These are phyloP conservation scores for Catostylus mosaicus DNA, from an alignment of 30 jellyfish, hydroid and myxozoan genomes.

Conservation along the genomic window DNA sequence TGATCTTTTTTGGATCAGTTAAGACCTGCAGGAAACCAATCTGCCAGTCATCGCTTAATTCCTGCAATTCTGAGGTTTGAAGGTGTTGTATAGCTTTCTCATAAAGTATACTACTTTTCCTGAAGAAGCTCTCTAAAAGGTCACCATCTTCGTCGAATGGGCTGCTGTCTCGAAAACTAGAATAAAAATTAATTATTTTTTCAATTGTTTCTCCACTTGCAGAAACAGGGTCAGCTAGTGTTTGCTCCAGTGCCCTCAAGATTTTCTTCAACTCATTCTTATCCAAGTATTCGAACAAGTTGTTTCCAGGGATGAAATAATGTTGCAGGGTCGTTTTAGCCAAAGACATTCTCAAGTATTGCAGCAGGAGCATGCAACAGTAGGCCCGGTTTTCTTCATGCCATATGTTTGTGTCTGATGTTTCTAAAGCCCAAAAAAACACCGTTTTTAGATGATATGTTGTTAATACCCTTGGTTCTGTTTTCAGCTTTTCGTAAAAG, in stretches of 20 bases:
- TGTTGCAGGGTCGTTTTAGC: conserved; percentile 7
- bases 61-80: not conserved
- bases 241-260: conserved; percentile 7
- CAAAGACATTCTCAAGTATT: not conserved
- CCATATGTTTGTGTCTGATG: conserved; percentile 15
- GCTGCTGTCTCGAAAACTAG: not conserved
- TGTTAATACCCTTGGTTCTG: conserved; percentile 33
- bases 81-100: conserved; percentile 23
- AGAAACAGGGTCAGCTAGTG: conserved; percentile 40
- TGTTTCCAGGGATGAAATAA: conserved; percentile 44
- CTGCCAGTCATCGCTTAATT: not conserved
- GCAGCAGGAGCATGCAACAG: conserved; percentile 35
- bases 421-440: conserved; percentile 45
- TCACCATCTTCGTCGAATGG: not conserved
- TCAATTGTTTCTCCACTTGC: conserved; percentile 21
- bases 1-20: not conserved
- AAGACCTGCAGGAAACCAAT: not conserved
- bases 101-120: not conserved
- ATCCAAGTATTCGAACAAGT: conserved; percentile 28
- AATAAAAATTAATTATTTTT: conserved; percentile 9
- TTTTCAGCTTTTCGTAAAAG: conserved; percentile 45
- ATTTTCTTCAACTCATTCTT: conserved; percentile 21
- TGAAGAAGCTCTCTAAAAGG: conserved; percentile 2
- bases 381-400: conserved; percentile 28
- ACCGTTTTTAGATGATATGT: conserved; percentile 59